Percentiles rank a stretch among this genome's conserved stretches.
Conservation (phyloP, 23 tunicate genomes). For the Styela plicata region DNA sequence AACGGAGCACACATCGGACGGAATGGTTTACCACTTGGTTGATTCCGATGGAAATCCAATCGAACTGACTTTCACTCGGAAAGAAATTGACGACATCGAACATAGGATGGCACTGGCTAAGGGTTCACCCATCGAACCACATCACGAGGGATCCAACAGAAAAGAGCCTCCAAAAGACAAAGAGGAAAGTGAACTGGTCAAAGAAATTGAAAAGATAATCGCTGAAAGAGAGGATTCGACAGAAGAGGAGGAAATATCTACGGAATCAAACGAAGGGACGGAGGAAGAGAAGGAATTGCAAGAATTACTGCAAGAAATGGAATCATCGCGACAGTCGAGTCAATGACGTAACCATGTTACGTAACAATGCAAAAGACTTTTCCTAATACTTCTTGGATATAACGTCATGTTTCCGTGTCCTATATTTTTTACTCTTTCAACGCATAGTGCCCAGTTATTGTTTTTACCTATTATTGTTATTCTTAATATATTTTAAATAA, state of each 20-base stretch:
- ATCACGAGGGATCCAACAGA: background rate
- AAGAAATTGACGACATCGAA: constrained; percentile 4
- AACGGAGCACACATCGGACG: background rate
- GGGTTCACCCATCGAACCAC: background rate
- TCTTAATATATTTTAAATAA: too few relatives aligned
- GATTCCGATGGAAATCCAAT: constrained; percentile 15
- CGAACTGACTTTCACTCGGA: background rate
- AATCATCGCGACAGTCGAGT: background rate
- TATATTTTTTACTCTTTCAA: too few relatives aligned
- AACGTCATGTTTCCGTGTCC: too few relatives aligned
- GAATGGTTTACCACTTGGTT: background rate
- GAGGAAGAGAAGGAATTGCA: constrained; percentile 5
- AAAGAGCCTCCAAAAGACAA: background rate
- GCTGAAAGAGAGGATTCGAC: background rate
- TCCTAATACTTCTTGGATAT: too few relatives aligned
- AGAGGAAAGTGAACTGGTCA: background rate
- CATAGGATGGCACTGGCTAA: constrained; percentile 3
- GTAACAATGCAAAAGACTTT: too few relatives aligned
- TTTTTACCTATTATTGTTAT: too few relatives aligned
- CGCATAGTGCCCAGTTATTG: too few relatives aligned
- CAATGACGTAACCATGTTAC: too few relatives aligned
- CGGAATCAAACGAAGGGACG: background rate
- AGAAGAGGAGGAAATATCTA: background rate
- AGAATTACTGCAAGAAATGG: background rate
- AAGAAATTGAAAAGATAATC: background rate